Evolutionary conservation across 2,797 vertebrate species (phyloP).

Genomic region (Salarias fasciatus): DNA sequence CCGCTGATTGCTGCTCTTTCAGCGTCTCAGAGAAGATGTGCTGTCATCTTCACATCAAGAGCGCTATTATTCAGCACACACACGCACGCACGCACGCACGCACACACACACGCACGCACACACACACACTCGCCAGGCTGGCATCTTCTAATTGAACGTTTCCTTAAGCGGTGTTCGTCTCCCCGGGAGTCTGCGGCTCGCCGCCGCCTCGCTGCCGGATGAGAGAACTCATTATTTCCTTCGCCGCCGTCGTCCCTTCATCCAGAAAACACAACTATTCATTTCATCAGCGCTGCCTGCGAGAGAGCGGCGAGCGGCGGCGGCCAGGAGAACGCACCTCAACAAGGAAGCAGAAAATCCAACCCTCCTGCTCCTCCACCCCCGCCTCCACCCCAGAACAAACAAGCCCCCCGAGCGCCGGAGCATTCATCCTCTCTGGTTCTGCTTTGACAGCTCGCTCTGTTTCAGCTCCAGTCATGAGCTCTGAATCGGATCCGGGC

Average conservation of each 20-base stretch:
- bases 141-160: constrained; percentile 85
- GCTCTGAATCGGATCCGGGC: constrained; percentile 74
- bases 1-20: constrained; percentile 66
- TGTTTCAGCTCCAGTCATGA: constrained; percentile 82
- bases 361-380: constrained; percentile 46
- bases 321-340: constrained; percentile 70
- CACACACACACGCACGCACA: no score
- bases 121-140: no score
- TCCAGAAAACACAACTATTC: constrained; percentile 78
- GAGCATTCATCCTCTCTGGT: constrained; percentile 76
- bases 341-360: constrained; percentile 74
- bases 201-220: constrained; percentile 70
- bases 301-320: constrained; percentile 44
- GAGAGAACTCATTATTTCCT: constrained; percentile 81
- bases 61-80: constrained; percentile 71
- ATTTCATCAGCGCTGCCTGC: constrained; percentile 71
- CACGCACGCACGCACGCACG: constrained; percentile 63
- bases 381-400: constrained; percentile 56
- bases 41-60: constrained; percentile 68
- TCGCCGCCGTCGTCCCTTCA: constrained; percentile 71
- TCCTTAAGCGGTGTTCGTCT: constrained; percentile 81
- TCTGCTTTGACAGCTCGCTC: constrained; percentile 73
- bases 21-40: constrained; percentile 36
- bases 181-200: constrained; percentile 69
- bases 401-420: constrained; percentile 65